Base-by-base conservation (phyloP, 2,797 vertebrate species). In the Cossypha niveicapilla region DNA sequence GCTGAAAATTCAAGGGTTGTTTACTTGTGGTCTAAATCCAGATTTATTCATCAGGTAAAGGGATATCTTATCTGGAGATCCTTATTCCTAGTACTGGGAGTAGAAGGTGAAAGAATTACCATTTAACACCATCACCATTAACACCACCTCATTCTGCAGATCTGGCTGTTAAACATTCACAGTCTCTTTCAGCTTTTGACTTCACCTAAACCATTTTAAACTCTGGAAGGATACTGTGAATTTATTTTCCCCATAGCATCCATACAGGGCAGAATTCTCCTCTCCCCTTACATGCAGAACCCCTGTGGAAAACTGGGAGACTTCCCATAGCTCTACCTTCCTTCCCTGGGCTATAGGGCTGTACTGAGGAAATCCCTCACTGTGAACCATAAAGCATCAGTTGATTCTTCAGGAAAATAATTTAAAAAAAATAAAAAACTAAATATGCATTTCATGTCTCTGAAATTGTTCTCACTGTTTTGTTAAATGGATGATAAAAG, bases 401-500 rank as follows among this genome's bases (percentile, higher is more conserved):
- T n/a, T 77, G 87, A 39, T 73, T 78, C 79, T 53, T 32, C 16
- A 92, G 47, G 58, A 90, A 3, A 70, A 30, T 35, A 80, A 51
- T 41, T 56, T 6, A 3, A 0, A 57, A 75, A 93, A 56, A 65
- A 45, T 5, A 13, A 45, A 65, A 48, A 47, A 4, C 9, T 32
- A 48, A 57, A 39, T n/a, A 66, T 2, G 1, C 75, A 50, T 72
- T 92, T 60, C 57, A 54, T 14, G 13, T 39, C 88, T 78, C 77
- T 70, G 57, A 82, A 91, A 79, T 50, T 89, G 47, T 80, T 81
- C 48, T 91, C 16, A 25, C 42, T 89, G 70, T 94, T 92, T 92
- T 65, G 54, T 92, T 88, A 93, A 92, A 87, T 78, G 72, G 62
- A 83, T 93, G 81, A 92, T 85, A 95, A 42, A 86, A 93, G 91